phyloP scores from a whole-genome alignment of 2,797 vertebrate species.

The Amblyraja radiata region DNA sequence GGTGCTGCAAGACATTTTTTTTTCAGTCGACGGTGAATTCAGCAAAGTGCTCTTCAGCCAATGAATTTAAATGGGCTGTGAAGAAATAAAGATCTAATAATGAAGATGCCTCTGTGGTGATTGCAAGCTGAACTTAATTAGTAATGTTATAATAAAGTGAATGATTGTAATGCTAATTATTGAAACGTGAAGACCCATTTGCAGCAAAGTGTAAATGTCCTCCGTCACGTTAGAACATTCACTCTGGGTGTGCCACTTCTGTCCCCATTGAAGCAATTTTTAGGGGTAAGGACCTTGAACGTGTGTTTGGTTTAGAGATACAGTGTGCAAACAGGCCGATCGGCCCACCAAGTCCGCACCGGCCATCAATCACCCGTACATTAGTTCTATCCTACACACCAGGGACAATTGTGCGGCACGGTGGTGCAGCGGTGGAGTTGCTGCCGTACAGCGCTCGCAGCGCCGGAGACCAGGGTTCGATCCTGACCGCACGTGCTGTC shows the following conservation, averaged over 20 bases:
- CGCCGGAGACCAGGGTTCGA: too few relatives aligned
- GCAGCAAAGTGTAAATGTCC: neutral
- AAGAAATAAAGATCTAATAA: conserved; percentile 58
- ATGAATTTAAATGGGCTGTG: conserved; percentile 50
- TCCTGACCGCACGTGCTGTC: too few relatives aligned
- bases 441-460: too few relatives aligned
- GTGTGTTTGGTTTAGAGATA: too few relatives aligned
- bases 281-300: neutral
- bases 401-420: too few relatives aligned
- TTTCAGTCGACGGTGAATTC: neutral
- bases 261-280: neutral
- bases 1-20: neutral
- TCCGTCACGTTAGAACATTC: neutral
- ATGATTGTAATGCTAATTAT: conserved; percentile 36
- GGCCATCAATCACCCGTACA: too few relatives aligned
- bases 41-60: conserved; percentile 35
- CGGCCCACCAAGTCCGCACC: too few relatives aligned
- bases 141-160: conserved; percentile 8
- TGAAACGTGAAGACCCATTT: conserved; percentile 18
- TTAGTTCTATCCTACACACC: too few relatives aligned
- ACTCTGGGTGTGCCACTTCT: neutral
- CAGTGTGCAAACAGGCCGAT: too few relatives aligned
- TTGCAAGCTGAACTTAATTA: conserved; percentile 46
- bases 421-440: too few relatives aligned
- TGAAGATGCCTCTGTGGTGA: conserved; percentile 42